Evolutionary conservation across 2,113 vertebrate species (phyloP).

Genomic region (Takifugu flavidus): DNA sequence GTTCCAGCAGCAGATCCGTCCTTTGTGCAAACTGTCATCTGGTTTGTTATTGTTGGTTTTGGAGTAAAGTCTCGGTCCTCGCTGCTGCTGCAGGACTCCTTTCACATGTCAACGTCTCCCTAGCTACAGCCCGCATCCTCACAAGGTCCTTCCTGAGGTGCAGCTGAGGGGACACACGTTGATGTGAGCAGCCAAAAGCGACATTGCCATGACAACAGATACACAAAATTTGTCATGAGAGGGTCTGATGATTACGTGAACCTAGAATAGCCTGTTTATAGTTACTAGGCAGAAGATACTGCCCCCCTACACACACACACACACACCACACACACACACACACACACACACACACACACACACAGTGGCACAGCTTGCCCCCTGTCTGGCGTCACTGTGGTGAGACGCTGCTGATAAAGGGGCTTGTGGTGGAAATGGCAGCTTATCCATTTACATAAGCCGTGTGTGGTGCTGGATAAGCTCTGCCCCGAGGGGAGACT

Average conservation of each 20-base stretch:
- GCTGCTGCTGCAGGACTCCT: too few relatives aligned
- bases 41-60: too few relatives aligned
- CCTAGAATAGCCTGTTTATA: conserved; percentile 50
- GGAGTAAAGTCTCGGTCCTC: too few relatives aligned
- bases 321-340: conserved; percentile 15
- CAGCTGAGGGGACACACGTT: not conserved
- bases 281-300: conserved; percentile 67
- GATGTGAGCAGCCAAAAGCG: conserved; percentile 38
- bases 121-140: too few relatives aligned
- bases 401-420: conserved; percentile 63
- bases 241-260: conserved; percentile 51
- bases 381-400: conserved; percentile 49
- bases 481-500: conserved; percentile 35
- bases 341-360: conserved; percentile 28
- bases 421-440: conserved; percentile 51
- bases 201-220: conserved; percentile 46
- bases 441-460: conserved; percentile 70
- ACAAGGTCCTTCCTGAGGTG: too few relatives aligned
- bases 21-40: too few relatives aligned
- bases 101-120: too few relatives aligned
- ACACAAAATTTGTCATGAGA: conserved; percentile 30
- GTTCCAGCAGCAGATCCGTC: too few relatives aligned
- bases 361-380: conserved; percentile 47
- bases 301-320: conserved; percentile 14
- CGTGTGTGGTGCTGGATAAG: conserved; percentile 60